Evolutionary conservation across 1,140 invertebrate genomes (phyloP).

Genomic region (Drosophila gunungcola): DNA sequence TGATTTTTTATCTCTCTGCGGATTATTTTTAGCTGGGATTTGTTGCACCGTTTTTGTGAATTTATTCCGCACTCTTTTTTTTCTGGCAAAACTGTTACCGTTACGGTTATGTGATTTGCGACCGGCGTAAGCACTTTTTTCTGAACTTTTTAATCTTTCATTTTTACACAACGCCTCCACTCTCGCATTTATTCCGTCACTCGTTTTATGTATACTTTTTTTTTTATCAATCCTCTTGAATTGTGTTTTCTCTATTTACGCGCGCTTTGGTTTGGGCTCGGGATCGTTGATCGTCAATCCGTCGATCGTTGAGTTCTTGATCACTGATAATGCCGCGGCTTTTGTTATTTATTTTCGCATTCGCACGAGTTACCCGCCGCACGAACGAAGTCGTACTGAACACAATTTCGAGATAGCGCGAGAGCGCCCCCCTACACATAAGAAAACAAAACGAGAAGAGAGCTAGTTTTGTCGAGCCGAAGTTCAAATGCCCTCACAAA

Average conservation of each 20-base stretch:
- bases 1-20: conserved; percentile 39
- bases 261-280: conserved; percentile 22
- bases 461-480: background rate
- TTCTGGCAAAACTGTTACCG: conserved; percentile 29
- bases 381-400: conserved; percentile 72
- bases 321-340: conserved; percentile 34
- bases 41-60: conserved; percentile 31
- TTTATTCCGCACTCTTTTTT: conserved; percentile 1
- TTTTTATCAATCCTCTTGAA: conserved; percentile 19
- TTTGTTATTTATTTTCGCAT: conserved; percentile 25
- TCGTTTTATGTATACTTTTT: background rate
- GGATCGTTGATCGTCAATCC: conserved; percentile 18
- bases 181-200: background rate
- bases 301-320: conserved; percentile 15
- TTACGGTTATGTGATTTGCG: conserved; percentile 41
- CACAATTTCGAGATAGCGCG: conserved; percentile 26
- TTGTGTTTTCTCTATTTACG: conserved; percentile 29
- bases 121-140: conserved; percentile 6
- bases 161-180: conserved; percentile 30
- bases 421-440: conserved; percentile 45
- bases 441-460: conserved; percentile 52
- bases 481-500: background rate
- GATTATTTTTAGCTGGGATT: conserved; percentile 56
- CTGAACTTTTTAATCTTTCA: conserved; percentile 15
- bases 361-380: conserved; percentile 50